A percentile compares a stretch with the other conserved stretches of the same genome.
Evolutionary conservation across 92 coral and sea anemone genomes (phyloP).

Genomic region (Meandrina meandrites): DNA sequence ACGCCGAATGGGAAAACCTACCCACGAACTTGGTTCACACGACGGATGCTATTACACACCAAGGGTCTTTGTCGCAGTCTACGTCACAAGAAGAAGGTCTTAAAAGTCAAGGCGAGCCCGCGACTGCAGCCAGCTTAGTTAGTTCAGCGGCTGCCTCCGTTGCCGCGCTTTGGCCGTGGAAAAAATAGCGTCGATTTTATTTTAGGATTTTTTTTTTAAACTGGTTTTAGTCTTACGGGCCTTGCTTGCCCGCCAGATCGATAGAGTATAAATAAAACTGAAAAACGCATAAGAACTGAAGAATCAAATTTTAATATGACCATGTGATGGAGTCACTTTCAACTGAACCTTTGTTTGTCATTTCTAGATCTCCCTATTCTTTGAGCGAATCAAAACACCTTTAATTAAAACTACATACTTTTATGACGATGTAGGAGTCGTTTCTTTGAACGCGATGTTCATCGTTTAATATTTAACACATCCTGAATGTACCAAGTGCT

Average conservation of each 20-base stretch:
- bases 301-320: too few relatives aligned
- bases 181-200: constrained; percentile 45
- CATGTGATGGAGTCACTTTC: too few relatives aligned
- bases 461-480: not conserved
- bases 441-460: not conserved
- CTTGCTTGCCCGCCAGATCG: not conserved
- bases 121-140: constrained; percentile 79
- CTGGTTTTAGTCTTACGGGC: not conserved
- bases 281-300: too few relatives aligned
- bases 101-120: constrained; percentile 55
- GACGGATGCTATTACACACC: constrained; percentile 49
- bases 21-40: constrained; percentile 64
- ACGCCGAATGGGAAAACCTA: constrained; percentile 90
- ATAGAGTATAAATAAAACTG: too few relatives aligned
- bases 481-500: not conserved
- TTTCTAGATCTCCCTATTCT: not conserved
- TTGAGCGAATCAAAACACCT: not conserved
- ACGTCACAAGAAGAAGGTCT: constrained; percentile 40
- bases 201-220: not conserved
- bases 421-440: not conserved
- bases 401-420: too few relatives aligned
- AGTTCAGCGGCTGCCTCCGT: constrained; percentile 97
- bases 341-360: too few relatives aligned
- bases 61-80: constrained; percentile 46
- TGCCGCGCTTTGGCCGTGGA: constrained; percentile 99